phyloP scores from a whole-genome alignment of 2,888 invertebrate species.

The Drosophila barbarae region DNA sequence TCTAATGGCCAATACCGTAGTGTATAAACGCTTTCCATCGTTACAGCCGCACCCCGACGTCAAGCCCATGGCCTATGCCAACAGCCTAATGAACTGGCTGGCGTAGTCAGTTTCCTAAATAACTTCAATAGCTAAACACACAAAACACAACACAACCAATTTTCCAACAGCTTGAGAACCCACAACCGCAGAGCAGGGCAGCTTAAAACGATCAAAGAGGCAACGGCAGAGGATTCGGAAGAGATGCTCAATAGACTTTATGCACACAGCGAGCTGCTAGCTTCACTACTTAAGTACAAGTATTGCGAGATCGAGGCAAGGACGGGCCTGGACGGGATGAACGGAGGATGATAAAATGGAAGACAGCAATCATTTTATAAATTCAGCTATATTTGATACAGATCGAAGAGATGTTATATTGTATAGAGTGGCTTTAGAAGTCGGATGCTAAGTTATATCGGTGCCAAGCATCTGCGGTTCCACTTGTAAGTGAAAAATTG shows the following conservation, averaged over 20 bases:
- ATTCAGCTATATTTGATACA: conserved; percentile 70
- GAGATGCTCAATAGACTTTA: conserved; percentile 60
- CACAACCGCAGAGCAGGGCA: conserved; percentile 40
- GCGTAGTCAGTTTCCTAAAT: conserved; percentile 68
- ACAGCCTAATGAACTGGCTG: conserved; percentile 87
- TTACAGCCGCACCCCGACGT: conserved; percentile 95
- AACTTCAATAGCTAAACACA: conserved; percentile 53
- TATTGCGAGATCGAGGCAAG: conserved; percentile 31
- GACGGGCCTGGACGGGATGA: conserved; percentile 19
- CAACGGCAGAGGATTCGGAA: conserved; percentile 40
- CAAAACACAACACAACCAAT: conserved; percentile 18
- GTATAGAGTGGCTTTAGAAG: conserved; percentile 62
- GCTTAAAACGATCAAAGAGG: conserved; percentile 49
- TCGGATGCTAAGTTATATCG: conserved; percentile 66
- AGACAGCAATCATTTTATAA: conserved; percentile 55
- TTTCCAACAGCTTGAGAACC: conserved; percentile 48
- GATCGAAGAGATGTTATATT: conserved; percentile 50
- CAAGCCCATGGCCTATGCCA: conserved; percentile 98
- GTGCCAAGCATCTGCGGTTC: conserved; percentile 68
- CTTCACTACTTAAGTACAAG: conserved; percentile 43
- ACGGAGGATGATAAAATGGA: conserved; percentile 19
- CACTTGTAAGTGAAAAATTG: conserved; percentile 43
- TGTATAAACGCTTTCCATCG: neutral
- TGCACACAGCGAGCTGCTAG: conserved; percentile 39
- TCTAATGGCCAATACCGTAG: rapidly evolving